A percentile compares a stretch with the other conserved stretches of the same genome.
phyloP scores from a whole-genome alignment of 2,113 vertebrate species.

The Apistogramma diplotaenia region DNA sequence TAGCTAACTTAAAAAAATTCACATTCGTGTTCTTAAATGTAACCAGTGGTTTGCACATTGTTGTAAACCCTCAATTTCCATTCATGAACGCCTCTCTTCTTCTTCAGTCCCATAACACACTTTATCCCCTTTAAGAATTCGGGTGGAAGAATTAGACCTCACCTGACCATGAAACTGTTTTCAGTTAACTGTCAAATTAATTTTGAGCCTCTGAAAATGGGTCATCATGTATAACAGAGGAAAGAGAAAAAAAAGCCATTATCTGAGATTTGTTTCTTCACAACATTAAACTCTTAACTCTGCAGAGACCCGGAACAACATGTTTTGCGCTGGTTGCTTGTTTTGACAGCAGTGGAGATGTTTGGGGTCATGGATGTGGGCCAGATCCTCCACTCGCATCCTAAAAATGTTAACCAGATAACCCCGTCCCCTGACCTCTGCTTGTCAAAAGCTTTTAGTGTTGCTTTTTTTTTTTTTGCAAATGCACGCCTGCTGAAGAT shows the following conservation, averaged over 20 bases:
- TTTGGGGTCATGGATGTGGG: slow-evolving; percentile 38
- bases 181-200: not conserved
- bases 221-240: not conserved
- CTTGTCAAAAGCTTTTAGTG: slow-evolving; percentile 54
- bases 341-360: slow-evolving; percentile 21
- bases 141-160: not conserved
- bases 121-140: not conserved
- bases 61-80: too few relatives aligned
- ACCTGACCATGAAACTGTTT: not conserved
- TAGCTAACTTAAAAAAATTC: too few relatives aligned
- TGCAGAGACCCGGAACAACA: slow-evolving; percentile 5
- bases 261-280: not conserved
- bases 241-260: not conserved
- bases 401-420: slow-evolving; percentile 58
- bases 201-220: not conserved
- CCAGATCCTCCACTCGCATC: slow-evolving; percentile 35
- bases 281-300: not conserved
- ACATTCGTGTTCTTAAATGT: too few relatives aligned
- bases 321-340: slow-evolving; percentile 28
- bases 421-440: slow-evolving; percentile 36
- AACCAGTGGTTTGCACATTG: too few relatives aligned
- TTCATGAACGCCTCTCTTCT: too few relatives aligned
- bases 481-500: slow-evolving; percentile 10
- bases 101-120: too few relatives aligned
- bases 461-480: not conserved